phyloP scores from a whole-genome alignment of 2,888 invertebrate species.

The Hypselothyrea guttata region DNA sequence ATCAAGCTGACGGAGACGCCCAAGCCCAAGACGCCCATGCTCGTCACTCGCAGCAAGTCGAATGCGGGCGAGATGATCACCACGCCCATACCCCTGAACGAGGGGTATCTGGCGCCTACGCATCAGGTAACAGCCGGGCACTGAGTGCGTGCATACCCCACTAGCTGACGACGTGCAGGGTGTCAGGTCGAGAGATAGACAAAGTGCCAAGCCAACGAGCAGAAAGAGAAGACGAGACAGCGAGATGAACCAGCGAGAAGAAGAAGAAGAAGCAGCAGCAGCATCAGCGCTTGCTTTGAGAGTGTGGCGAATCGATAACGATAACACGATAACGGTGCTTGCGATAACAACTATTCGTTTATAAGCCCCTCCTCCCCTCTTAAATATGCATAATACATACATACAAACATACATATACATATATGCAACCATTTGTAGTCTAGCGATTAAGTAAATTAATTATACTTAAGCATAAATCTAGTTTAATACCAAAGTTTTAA shows the following conservation, averaged over 20 bases:
- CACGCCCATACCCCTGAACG: slow-evolving; percentile 83
- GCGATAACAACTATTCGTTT: slow-evolving; percentile 63
- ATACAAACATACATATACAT: background rate
- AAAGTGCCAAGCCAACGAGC: slow-evolving; percentile 35
- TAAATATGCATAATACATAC: slow-evolving; percentile 35
- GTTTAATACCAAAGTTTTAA: slow-evolving; percentile 81
- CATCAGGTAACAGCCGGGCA: slow-evolving; percentile 49
- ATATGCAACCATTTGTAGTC: slow-evolving; percentile 57
- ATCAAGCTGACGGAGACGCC: slow-evolving; percentile 90
- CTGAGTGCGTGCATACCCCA: slow-evolving; percentile 29
- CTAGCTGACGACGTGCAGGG: too few species aligned
- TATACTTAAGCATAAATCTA: slow-evolving; percentile 76
- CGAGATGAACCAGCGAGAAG: slow-evolving; percentile 4
- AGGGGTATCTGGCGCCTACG: slow-evolving; percentile 45
- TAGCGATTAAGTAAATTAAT: slow-evolving; percentile 73
- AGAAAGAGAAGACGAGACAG: slow-evolving; percentile 21
- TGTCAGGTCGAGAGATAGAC: slow-evolving; percentile 11
- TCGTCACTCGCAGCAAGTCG: slow-evolving; percentile 89
- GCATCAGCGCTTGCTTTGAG: slow-evolving; percentile 7
- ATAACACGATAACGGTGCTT: slow-evolving; percentile 5
- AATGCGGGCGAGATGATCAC: slow-evolving; percentile 90
- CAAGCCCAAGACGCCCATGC: slow-evolving; percentile 91
- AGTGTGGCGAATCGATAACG: slow-evolving; percentile 8
- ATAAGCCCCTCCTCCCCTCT: slow-evolving; percentile 59
- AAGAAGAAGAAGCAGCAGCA: slow-evolving; percentile 21